These are phyloP conservation scores for Enteromius anoplus DNA, from an alignment of 2,797 vertebrate species.

Conservation along the genomic window DNA sequence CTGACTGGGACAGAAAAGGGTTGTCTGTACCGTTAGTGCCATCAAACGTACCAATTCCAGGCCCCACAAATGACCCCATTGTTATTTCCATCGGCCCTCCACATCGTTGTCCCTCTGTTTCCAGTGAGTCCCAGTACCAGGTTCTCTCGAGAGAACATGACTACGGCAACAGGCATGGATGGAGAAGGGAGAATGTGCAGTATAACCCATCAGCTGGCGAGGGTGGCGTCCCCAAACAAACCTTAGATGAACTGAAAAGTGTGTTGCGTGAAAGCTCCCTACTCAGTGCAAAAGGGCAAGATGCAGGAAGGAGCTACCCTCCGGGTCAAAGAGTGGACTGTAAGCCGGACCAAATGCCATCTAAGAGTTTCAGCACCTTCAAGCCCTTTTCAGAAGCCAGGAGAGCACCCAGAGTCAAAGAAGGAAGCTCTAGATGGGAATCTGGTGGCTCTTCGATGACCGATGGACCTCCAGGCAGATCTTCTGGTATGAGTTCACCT, in stretches of 20 bases:
- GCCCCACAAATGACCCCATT: constrained; percentile 59
- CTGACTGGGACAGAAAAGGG: constrained; percentile 73
- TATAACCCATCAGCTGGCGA: constrained; percentile 51
- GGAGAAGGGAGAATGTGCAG: constrained; percentile 49
- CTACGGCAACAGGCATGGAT: constrained; percentile 8
- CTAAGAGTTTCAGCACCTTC: constrained; percentile 73
- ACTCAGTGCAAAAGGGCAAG: constrained; percentile 53
- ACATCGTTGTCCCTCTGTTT: constrained; percentile 52
- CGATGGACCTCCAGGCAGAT: constrained; percentile 67
- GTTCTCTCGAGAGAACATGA: constrained; percentile 54
- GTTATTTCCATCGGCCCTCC: constrained; percentile 62
- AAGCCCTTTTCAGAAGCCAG: constrained; percentile 70
- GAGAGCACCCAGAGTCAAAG: constrained; percentile 62
- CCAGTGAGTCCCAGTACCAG: constrained; percentile 53
- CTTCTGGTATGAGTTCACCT: constrained; percentile 57
- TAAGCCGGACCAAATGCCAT: constrained; percentile 66
- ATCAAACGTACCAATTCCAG: constrained; percentile 53
- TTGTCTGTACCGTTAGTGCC: constrained; percentile 65
- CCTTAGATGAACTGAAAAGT: constrained; percentile 78
- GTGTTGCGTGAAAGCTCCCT: constrained; percentile 73
- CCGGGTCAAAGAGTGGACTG: constrained; percentile 58
- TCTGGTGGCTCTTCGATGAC: constrained; percentile 69
- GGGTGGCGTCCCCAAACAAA: constrained; percentile 70
- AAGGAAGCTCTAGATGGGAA: constrained; percentile 66
- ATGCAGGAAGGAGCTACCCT: constrained; percentile 66